Conservation (phyloP, 2,888 invertebrate species). For the Siphonodentalium dalli region DNA sequence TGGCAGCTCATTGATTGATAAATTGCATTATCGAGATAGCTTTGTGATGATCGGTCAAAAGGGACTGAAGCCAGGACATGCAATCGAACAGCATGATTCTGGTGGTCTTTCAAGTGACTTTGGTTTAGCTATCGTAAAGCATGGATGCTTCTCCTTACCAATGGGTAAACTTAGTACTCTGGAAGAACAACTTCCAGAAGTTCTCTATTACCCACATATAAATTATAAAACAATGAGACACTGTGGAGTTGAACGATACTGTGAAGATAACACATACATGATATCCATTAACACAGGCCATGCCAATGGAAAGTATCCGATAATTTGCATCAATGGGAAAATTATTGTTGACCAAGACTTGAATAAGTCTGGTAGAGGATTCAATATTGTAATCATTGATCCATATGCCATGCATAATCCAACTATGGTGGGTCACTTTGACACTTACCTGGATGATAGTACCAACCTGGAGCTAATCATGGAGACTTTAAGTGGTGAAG, state of each 20-base stretch:
- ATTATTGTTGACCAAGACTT: conserved; percentile 66
- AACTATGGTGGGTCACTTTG: no score
- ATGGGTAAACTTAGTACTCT: conserved; percentile 31
- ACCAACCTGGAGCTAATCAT: conserved; percentile 65
- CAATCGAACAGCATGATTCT: conserved; percentile 63
- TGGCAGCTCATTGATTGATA: conserved; percentile 54
- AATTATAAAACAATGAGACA: conserved; percentile 30
- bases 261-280: conserved; percentile 64
- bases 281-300: conserved; percentile 68
- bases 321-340: conserved; percentile 68
- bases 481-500: conserved; percentile 62
- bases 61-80: conserved; percentile 52
- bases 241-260: conserved; percentile 66
- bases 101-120: conserved; percentile 28
- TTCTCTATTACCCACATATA: not conserved
- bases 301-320: conserved; percentile 67
- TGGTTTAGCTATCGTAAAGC: conserved; percentile 51
- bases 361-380: conserved; percentile 69
- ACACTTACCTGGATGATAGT: conserved; percentile 60
- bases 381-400: conserved; percentile 69
- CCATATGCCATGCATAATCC: no score
- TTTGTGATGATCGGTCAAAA: conserved; percentile 63
- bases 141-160: conserved; percentile 58
- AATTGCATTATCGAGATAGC: conserved; percentile 56
- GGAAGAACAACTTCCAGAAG: not conserved